Conservation (phyloP, 1,140 invertebrate genomes). For the Nilaparvata lugens region DNA sequence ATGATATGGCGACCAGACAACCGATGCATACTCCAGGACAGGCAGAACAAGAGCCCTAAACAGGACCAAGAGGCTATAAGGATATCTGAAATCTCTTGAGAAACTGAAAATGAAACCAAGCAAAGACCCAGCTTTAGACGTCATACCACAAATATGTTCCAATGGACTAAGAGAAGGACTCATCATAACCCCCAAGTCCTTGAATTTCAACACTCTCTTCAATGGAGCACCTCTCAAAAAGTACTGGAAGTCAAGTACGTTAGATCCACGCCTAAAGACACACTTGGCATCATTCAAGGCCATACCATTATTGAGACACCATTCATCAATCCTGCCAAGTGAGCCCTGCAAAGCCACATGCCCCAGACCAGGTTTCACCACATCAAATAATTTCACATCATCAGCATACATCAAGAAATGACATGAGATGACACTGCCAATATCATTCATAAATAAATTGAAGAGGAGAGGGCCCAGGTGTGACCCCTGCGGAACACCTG, state of each 20-base stretch:
- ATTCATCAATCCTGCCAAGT: neutral
- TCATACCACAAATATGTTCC: neutral
- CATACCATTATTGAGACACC: neutral
- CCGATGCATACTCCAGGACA: too few species aligned
- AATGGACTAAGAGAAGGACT: neutral
- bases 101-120: neutral
- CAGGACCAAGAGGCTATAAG: too few species aligned
- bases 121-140: neutral
- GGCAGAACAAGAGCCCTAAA: too few species aligned
- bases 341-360: neutral
- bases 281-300: neutral
- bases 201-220: neutral
- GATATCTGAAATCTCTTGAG: too few species aligned
- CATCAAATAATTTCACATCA: conserved; percentile 3
- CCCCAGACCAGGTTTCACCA: neutral
- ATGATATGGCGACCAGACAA: too few species aligned
- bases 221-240: neutral
- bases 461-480: conserved; percentile 7
- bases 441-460: conserved; percentile 9
- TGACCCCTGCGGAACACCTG: conserved; percentile 24
- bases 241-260: neutral
- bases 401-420: conserved; percentile 3
- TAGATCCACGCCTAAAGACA: neutral
- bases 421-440: neutral
- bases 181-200: conserved; percentile 3